Evolutionary conservation across 2,113 vertebrate species (phyloP).

Genomic region (Entelurus aequoreus): DNA sequence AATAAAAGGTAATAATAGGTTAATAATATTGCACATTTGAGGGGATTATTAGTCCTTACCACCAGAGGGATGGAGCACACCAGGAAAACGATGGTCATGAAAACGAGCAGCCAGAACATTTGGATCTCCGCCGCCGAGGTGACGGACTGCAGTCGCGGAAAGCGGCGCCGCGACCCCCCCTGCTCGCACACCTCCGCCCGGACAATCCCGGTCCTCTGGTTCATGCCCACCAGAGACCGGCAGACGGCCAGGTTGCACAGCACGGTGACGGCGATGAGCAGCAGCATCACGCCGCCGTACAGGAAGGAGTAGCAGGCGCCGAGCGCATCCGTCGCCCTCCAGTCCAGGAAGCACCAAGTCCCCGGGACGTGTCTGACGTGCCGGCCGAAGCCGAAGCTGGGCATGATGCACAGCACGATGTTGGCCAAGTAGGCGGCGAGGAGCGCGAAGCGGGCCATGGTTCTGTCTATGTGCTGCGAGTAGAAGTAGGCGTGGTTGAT

Average conservation of each 20-base stretch:
- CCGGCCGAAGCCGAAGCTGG: conserved; percentile 73
- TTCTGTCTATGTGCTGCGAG: conserved; percentile 70
- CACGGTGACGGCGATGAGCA: conserved; percentile 69
- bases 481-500: conserved; percentile 79
- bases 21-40: neutral
- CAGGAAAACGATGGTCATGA: conserved; percentile 78
- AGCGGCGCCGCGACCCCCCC: conserved; percentile 59
- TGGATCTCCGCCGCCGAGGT: conserved; percentile 74
- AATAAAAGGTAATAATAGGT: too few relatives aligned
- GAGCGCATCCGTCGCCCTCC: conserved; percentile 65
- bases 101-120: conserved; percentile 75
- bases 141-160: conserved; percentile 61
- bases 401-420: conserved; percentile 69
- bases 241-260: conserved; percentile 74
- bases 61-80: conserved; percentile 77
- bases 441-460: conserved; percentile 68
- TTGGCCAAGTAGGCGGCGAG: conserved; percentile 65
- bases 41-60: conserved; percentile 50
- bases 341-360: conserved; percentile 77
- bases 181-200: conserved; percentile 57
- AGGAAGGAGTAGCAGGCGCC: conserved; percentile 71
- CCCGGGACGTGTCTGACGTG: conserved; percentile 71
- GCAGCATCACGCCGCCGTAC: conserved; percentile 72
- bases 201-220: conserved; percentile 64
- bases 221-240: conserved; percentile 73